Evolutionary conservation across 92 coral and sea anemone genomes (phyloP).

Genomic region (Isaurus tuberculatus): DNA sequence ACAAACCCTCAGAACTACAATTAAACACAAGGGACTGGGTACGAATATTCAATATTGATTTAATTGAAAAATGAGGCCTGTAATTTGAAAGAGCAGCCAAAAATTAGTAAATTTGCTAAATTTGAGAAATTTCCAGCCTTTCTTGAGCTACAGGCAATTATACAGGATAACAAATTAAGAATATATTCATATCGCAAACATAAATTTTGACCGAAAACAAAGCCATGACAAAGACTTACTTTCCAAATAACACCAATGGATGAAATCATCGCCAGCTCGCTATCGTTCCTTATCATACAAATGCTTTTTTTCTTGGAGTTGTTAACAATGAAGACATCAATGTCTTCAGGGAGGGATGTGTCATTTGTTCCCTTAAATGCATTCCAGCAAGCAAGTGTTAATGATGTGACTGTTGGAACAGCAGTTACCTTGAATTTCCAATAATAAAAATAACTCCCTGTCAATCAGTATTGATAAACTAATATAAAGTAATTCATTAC

Average conservation of each 20-base stretch:
- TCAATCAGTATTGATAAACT: not conserved
- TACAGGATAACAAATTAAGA: not conserved
- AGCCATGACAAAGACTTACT: conserved; percentile 16
- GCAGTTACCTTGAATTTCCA: conserved; percentile 19
- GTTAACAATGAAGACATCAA: conserved; percentile 12
- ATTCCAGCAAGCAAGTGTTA: conserved; percentile 36
- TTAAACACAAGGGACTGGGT: conserved; percentile 4
- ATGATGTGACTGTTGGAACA: conserved; percentile 19
- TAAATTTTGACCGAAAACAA: not conserved
- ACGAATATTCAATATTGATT: not conserved
- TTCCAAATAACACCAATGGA: conserved; percentile 28
- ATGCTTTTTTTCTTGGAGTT: conserved; percentile 30
- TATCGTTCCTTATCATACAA: conserved; percentile 15
- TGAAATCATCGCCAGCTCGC: conserved; percentile 7
- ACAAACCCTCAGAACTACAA: not conserved
- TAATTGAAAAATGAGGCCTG: not conserved
- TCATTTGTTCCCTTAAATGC: conserved; percentile 19
- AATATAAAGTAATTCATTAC: not conserved
- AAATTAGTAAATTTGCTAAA: not conserved
- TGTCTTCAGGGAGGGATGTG: conserved; percentile 15
- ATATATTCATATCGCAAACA: not conserved
- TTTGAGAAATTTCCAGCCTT: conserved; percentile 3
- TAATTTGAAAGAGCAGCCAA: too few relatives aligned
- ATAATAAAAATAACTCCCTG: not conserved
- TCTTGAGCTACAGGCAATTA: not conserved